Evolutionary conservation across 2,888 invertebrate species (phyloP).

Genomic region (Plebejus anna): DNA sequence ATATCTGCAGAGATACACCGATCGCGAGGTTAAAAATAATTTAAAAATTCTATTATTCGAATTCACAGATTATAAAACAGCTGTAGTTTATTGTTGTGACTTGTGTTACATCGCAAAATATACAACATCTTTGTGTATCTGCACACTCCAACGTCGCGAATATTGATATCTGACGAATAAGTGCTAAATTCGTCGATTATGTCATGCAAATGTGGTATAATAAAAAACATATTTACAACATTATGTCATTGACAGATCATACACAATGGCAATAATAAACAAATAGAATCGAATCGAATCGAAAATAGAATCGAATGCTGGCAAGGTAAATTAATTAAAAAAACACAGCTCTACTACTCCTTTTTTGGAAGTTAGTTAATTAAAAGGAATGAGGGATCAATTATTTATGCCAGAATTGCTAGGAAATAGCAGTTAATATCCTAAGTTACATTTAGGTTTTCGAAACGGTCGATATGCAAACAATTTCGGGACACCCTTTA

Average conservation of each 20-base stretch:
- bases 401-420: too few relatives aligned
- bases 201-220: slow-evolving; percentile 4
- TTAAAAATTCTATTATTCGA: not conserved
- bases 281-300: not conserved
- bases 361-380: not conserved
- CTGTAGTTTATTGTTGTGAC: not conserved
- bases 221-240: slow-evolving; percentile 14
- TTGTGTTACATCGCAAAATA: too few relatives aligned
- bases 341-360: not conserved
- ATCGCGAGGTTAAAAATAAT: too few relatives aligned
- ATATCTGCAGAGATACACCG: too few relatives aligned
- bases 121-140: not conserved
- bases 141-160: not conserved
- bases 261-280: not conserved
- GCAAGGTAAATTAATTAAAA: not conserved
- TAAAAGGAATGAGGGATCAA: not conserved
- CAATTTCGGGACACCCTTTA: too few relatives aligned
- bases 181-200: slow-evolving; percentile 14
- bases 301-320: too few relatives aligned
- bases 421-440: too few relatives aligned
- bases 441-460: too few relatives aligned
- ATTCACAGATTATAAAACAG: too few relatives aligned
- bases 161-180: not conserved
- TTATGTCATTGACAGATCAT: slow-evolving; percentile 7
- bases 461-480: not conserved